Evolutionary conservation across 2,888 invertebrate genomes (phyloP), one percentile per base, ranked within the genome.

Genomic region (Priocnemis perturbator): DNA sequence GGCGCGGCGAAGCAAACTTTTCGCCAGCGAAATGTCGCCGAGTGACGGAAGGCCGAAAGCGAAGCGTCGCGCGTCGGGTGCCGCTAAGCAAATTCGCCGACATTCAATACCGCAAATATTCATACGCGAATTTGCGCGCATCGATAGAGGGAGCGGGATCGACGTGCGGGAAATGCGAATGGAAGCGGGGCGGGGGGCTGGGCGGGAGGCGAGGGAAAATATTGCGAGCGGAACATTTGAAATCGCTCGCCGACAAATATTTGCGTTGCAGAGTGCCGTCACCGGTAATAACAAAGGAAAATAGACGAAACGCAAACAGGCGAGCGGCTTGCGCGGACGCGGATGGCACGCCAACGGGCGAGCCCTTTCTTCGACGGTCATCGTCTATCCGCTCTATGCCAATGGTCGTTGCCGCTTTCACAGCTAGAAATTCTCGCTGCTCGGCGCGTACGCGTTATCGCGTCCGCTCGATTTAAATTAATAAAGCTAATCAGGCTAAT

Each of bases 401-500:
- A 26, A 26, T 37, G 7, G 50, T 37, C 50, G n/a, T 50, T 17
- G 9, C 17, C 14, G 11, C 11, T 47, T 17, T 47, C 47, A 47
- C 17, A 17, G 50, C 17, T 11, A 50, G n/a, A 19, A 50, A 17
- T 50, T 50, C 50, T 19, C 19, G 17, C 14, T n/a, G 17, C 9
- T 50, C 50, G 50, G 5, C 1, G 14, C 19, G n/a, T 3, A 50
- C 50, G 50, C 50, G 17, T 14, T 50, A 50, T 50, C 50, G 37
- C 50, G 17, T 1, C 50, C 19, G 37, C 11, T 73, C 77, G 81
- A 81, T 83, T 81, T 86, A 83, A 85, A 85, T 79, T 81, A 81
- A 79, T 81, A 76, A 79, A 81, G 72, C 79, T 86, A 84, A 86
- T 86, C 85, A 80, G 75, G 74, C 77, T 79, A 83, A 84, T 84